Conservation (phyloP, 2,113 vertebrate genomes). For the Chitala chitala region DNA sequence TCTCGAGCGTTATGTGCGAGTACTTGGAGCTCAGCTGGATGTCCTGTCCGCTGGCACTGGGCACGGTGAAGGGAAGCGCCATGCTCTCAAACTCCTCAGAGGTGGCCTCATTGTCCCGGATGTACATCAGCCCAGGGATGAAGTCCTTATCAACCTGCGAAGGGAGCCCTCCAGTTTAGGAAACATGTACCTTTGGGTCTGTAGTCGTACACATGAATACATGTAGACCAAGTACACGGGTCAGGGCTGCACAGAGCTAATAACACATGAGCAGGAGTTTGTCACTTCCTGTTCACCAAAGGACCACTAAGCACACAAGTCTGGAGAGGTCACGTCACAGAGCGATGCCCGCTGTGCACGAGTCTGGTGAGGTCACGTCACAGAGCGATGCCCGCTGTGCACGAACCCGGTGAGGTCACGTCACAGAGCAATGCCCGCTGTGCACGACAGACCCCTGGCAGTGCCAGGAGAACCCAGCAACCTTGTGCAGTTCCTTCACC, state of each 20-base stretch:
- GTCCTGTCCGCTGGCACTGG: conserved; percentile 92
- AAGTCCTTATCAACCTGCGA: conserved; percentile 96
- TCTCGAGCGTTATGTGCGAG: conserved; percentile 90
- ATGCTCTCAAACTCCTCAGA: conserved; percentile 95
- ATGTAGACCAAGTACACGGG: too few species aligned
- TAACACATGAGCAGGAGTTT: too few species aligned
- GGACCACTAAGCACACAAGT: neutral
- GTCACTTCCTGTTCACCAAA: too few species aligned
- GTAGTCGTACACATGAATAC: too few species aligned
- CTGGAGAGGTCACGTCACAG: neutral
- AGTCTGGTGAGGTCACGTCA: too few species aligned
- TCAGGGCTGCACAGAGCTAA: too few species aligned
- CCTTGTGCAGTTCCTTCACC: too few species aligned
- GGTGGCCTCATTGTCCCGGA: conserved; percentile 92
- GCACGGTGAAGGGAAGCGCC: conserved; percentile 92
- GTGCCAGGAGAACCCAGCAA: too few species aligned
- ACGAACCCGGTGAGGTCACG: too few species aligned
- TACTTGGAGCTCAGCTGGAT: conserved; percentile 94
- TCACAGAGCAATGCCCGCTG: too few species aligned
- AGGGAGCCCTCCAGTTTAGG: neutral
- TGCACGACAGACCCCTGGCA: too few species aligned
- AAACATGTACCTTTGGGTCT: neutral
- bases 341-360: neutral
- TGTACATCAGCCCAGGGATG: conserved; percentile 97
- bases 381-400: too few species aligned